Base-by-base conservation (phyloP, 2,113 vertebrate species). In the Solenodon paradoxus region DNA sequence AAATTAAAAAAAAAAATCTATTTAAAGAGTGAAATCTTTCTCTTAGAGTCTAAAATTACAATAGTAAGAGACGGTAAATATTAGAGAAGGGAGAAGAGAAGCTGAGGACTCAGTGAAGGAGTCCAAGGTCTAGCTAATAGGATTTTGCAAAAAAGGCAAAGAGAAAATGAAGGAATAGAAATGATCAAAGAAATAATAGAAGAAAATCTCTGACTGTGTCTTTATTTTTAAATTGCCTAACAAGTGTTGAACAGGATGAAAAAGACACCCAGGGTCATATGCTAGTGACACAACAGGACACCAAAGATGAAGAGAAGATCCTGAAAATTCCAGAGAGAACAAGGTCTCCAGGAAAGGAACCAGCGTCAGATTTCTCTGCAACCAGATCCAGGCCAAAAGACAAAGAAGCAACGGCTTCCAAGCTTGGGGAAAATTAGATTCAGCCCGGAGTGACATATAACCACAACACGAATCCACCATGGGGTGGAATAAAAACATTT, bases 151-250 rank as follows among this genome's bases (percentile, higher is more conserved):
- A 61, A 78, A 51, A 3, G 13, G 7, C 38, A 78, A 0, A 47
- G 40, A n/a, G 26, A 68, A 32, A 72, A 69, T 30, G 32, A 79
- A 92, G 26, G 47, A 8, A 66, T 74, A 38, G 64, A 75, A 51
- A 75, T 47, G 26, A 94, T 53, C 72, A 79, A 71, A 93, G 63
- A 79, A 72, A 24, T 40, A 75, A 88, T 24, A 57, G 66, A 79
- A 75, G 61, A 64, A 2, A 90, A 26, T 35, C 68, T 82, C 38
- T 90, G 63, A 59, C 19, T 68, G 51, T 28, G 38, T 40, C 42
- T 85, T 87, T 78, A 79, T 80, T 89, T 68, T 88, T 88, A 87
- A 90, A 95, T 55, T 10, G 4, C 30, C 47, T 84, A n/a, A 86
- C 49, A 75, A 84, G 40, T 35, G n/a, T 24, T 45, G 35, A 85